These are phyloP conservation scores for Lophotis ruficrista DNA, from an alignment of 2,113 vertebrate species.

Conservation along the genomic window DNA sequence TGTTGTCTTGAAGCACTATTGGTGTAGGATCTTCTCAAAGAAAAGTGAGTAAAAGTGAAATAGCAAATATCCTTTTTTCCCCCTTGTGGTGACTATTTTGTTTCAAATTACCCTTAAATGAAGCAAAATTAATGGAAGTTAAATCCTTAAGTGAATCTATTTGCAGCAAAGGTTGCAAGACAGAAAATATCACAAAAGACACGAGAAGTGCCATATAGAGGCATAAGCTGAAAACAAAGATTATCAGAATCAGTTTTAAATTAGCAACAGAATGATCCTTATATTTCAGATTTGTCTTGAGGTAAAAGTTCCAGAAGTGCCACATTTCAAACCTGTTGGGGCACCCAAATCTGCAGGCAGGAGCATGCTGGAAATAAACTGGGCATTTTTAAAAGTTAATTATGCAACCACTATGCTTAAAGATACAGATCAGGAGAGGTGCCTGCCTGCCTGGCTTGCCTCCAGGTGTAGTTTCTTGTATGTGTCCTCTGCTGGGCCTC, in stretches of 20 bases:
- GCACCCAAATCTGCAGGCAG: not conserved
- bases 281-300: not conserved
- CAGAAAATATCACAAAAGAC: not conserved
- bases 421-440: not conserved
- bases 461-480: not conserved
- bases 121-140: not conserved
- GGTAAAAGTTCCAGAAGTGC: not conserved
- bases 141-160: not conserved
- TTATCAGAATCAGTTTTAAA: not conserved
- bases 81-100: not conserved
- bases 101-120: not conserved
- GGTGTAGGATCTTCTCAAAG: not conserved
- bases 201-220: not conserved
- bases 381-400: not conserved
- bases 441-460: not conserved
- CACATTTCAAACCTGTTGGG: not conserved
- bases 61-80: not conserved
- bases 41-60: not conserved
- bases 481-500: not conserved
- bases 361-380: not conserved
- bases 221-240: not conserved
- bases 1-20: not conserved
- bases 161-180: not conserved
- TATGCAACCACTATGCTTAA: not conserved
- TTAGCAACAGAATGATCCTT: not conserved